Evolutionary conservation across 30 jellyfish, hydroid and myxozoan genomes (phyloP).

Genomic region (Aurelia aurita complex sp. Pacific): DNA sequence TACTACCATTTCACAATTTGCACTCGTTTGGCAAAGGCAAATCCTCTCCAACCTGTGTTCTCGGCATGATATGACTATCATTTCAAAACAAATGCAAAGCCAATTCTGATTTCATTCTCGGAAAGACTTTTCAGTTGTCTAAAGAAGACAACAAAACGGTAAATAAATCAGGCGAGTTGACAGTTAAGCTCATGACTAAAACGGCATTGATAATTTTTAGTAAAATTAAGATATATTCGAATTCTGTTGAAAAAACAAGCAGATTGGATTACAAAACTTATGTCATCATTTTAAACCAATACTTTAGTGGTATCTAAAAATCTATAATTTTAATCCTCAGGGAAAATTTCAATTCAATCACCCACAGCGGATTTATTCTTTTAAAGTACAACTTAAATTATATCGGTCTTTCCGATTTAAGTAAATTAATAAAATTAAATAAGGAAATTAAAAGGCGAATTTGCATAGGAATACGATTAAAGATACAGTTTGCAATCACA

Average conservation of each 20-base stretch:
- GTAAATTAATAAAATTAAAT: conserved; percentile 66
- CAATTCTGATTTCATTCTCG: too few relatives aligned
- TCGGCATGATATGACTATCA: too few relatives aligned
- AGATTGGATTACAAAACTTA: conserved; percentile 33
- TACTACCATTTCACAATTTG: too few relatives aligned
- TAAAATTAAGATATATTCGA: neutral
- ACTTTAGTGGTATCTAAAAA: conserved; percentile 56
- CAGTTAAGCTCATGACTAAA: neutral
- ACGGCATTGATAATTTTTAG: neutral
- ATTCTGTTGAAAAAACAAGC: neutral
- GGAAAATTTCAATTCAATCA: conserved; percentile 51
- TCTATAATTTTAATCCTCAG: conserved; percentile 48
- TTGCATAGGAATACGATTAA: conserved; percentile 49
- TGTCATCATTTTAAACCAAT: conserved; percentile 55
- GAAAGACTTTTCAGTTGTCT: too few relatives aligned
- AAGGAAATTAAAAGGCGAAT: conserved; percentile 77
- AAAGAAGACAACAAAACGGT: too few relatives aligned
- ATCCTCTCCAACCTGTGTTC: too few relatives aligned
- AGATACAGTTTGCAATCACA: conserved; percentile 45
- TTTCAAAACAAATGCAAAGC: too few relatives aligned
- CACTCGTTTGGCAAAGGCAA: too few relatives aligned
- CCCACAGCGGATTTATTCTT: conserved; percentile 53
- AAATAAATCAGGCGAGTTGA: too few relatives aligned
- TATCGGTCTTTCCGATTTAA: conserved; percentile 60
- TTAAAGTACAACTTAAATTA: conserved; percentile 56